phyloP scores from a whole-genome alignment of 1,140 invertebrate genomes.

The Procambarus virginalis region DNA sequence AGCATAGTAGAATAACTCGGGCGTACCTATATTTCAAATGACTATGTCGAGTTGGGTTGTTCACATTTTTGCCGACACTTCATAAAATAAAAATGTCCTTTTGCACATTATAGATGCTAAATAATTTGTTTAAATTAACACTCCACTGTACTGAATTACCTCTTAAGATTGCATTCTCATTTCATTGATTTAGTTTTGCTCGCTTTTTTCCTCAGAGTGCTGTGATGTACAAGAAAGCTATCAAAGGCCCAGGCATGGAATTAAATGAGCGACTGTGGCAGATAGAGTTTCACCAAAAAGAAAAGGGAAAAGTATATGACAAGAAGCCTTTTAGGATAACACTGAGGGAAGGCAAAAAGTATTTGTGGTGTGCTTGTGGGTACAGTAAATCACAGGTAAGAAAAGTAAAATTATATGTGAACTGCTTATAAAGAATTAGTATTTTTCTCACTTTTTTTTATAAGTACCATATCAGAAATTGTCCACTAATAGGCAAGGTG shows the following conservation, averaged over 20 bases:
- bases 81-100: too few relatives aligned
- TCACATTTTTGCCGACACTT: too few relatives aligned
- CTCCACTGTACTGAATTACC: background rate
- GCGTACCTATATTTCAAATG: too few relatives aligned
- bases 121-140: too few relatives aligned
- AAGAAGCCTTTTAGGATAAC: slow-evolving; percentile 90
- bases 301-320: slow-evolving; percentile 86
- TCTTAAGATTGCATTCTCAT: background rate
- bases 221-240: background rate
- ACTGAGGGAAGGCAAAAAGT: slow-evolving; percentile 86
- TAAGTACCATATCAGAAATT: too few relatives aligned
- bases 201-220: slow-evolving; percentile 30
- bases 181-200: background rate
- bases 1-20: too few relatives aligned
- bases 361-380: slow-evolving; percentile 96
- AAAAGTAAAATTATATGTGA: background rate
- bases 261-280: slow-evolving; percentile 52
- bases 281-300: slow-evolving; percentile 68
- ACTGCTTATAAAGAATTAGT: too few relatives aligned
- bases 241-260: slow-evolving; percentile 37
- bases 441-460: too few relatives aligned
- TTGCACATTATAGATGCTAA: too few relatives aligned
- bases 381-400: slow-evolving; percentile 86
- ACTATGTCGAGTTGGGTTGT: too few relatives aligned
- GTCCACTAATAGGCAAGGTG: too few relatives aligned